Base-by-base conservation (phyloP, 2,797 vertebrate genomes). In the Pangasius djambal region DNA sequence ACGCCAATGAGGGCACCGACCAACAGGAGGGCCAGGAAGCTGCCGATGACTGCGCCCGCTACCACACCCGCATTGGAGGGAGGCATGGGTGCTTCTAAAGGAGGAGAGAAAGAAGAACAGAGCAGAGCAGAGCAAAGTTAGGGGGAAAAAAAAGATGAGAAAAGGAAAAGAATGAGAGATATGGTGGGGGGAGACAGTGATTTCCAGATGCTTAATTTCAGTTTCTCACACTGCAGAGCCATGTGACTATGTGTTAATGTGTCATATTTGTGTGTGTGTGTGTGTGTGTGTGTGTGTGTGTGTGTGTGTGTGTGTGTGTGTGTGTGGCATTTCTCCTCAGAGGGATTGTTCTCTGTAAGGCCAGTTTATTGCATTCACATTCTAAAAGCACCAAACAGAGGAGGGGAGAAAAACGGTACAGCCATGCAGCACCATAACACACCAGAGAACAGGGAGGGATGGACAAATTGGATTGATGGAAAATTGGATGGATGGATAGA, bases 11-110 rank as follows among this genome's bases (percentile, higher is more conserved):
- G 95, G 87, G 96, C 94, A 13, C 94, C 92, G 25, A 98, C 95
- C 94, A 98, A 93, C 89, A 97, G 95, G 90, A 98, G 92, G 87
- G 95, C 96, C 94, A 98, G 96, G 88, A 97, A 94, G 92, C 96
- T 96, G 93, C 96, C 97, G 93, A 97, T 96, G 92, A 97, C 95
- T 87, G 96, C 97, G 90, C 96, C 97, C 1, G 96, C 97, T 92
- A 98, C 95, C 90, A 97, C 95, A 86, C 97, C 97, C 1, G 92
- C 92, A 84, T 96, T 96, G 93, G 96, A 93, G 37, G 94, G 89
- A 89, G 91, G 93, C 91, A 92, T 92, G 88, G 93, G 75, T 92
- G 95, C 95, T 92, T 97, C 96, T 96, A 90, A 92, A 91, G 83
- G 83, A 82, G 65, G 91, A 77, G 87, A 81, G 90, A 75, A 91